Evolutionary conservation across 2,113 vertebrate genomes (phyloP), one percentile per base, ranked within the genome.

Genomic region (Zapus hudsonius): DNA sequence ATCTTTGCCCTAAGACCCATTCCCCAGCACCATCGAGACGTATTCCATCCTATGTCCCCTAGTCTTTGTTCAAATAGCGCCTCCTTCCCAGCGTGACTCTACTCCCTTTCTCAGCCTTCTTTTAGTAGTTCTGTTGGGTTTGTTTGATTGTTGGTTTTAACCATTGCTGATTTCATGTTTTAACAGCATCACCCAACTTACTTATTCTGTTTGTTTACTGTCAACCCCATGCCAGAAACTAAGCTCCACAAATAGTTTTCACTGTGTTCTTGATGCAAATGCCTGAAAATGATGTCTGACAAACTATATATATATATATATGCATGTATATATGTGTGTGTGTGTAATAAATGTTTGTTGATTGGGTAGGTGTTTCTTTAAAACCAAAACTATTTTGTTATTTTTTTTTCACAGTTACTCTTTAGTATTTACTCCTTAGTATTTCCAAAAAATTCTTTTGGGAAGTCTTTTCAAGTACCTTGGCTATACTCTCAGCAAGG

Each of bases 371-470:
- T 82, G 3, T n/a, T 82, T 80, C 36, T 75, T 36, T 10, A 74
- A 82, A 92, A 78, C n/a, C 69, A 73, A 70, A 88, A 69, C 13
- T 47, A 23, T 57, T 87, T 79, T 66, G 74, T 82, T 93, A 52
- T 1, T 55, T 47, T 12, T 80, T 91, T 44, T 75, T 33, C 75
- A 33, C 3, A 74, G 61, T 69, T 7, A 79, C 31, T 69, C n/a
- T n/a, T n/a, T n/a, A n/a, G n/a, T n/a, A n/a, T n/a, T 20, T 17
- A 57, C 22, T 23, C 22, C 6, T 23, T 38, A 63, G 55, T 16
- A 36, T 64, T 81, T 47, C 55, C n/a, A 83, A 79, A 83, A 79
- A 74, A 42, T 78, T 74, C 8, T 31, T 73, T 80, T 61, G 25
- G 0, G 29, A 20, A 8, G 40, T 78, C 15, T 91, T 70, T 75